phyloP scores from a whole-genome alignment of 1,140 invertebrate genomes.

The Cecropterus lyciades region DNA sequence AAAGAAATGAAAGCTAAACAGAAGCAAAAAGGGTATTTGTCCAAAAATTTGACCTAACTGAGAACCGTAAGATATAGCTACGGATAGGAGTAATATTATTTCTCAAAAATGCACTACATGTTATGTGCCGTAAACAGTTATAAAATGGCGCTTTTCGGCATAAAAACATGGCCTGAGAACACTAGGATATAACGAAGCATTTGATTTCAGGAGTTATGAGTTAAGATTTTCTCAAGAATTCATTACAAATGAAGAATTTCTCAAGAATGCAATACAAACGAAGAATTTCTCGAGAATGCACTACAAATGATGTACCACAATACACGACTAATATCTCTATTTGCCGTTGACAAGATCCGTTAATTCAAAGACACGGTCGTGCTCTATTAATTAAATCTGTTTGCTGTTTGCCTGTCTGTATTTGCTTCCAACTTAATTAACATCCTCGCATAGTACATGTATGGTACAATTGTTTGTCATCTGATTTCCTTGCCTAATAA shows the following conservation, averaged over 20 bases:
- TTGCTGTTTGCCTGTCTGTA: constrained; percentile 72
- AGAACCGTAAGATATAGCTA: too few relatives aligned
- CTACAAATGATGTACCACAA: neutral
- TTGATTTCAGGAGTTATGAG: too few relatives aligned
- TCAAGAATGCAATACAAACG: too few relatives aligned
- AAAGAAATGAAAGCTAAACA: too few relatives aligned
- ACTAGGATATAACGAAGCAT: too few relatives aligned
- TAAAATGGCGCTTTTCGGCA: too few relatives aligned
- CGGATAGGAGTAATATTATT: too few relatives aligned
- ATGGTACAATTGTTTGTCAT: constrained; percentile 31
- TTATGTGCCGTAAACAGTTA: neutral
- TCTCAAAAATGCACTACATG: neutral
- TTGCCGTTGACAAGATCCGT: constrained; percentile 61
- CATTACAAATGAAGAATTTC: too few relatives aligned
- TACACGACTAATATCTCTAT: constrained; percentile 38
- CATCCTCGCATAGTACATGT: constrained; percentile 42
- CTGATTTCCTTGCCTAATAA: constrained; percentile 35
- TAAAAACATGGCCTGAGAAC: too few relatives aligned
- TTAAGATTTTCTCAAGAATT: too few relatives aligned
- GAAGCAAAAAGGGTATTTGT: too few relatives aligned
- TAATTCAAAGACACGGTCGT: constrained; percentile 64
- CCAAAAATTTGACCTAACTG: too few relatives aligned
- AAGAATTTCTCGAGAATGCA: neutral
- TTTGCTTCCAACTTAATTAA: constrained; percentile 74
- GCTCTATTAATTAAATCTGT: constrained; percentile 77